Conservation (phyloP, 2,113 vertebrate species). For the Rhabdornis inornatus region DNA sequence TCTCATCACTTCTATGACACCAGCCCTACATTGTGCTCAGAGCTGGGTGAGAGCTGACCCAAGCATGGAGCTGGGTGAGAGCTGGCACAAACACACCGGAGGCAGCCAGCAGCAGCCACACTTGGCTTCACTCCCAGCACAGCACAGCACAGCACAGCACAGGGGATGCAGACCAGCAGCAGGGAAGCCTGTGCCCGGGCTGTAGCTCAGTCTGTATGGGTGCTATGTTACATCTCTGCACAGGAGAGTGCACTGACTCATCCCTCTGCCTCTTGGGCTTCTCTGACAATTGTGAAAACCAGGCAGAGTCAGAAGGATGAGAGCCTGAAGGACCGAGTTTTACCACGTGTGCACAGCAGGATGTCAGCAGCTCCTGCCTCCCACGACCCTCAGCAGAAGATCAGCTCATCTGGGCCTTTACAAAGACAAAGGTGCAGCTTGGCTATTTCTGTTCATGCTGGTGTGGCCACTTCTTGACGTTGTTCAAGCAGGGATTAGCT, state of each 20-base stretch:
- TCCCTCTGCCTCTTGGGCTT: background rate
- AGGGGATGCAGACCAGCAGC: background rate
- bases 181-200: background rate
- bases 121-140: background rate
- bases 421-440: background rate
- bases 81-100: background rate
- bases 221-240: fast-evolving
- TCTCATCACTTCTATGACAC: background rate
- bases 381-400: fast-evolving
- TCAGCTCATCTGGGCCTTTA: background rate
- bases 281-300: fast-evolving
- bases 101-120: background rate
- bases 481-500: background rate
- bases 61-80: background rate
- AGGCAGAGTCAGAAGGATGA: fast-evolving
- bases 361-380: background rate
- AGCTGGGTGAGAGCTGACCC: background rate
- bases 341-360: fast-evolving
- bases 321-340: background rate
- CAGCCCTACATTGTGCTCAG: background rate
- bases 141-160: too few relatives aligned
- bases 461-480: background rate
- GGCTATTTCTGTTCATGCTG: background rate
- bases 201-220: background rate
- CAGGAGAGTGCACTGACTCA: background rate